Base-by-base conservation (phyloP, 2,113 vertebrate genomes). In the Chitala chitala region DNA sequence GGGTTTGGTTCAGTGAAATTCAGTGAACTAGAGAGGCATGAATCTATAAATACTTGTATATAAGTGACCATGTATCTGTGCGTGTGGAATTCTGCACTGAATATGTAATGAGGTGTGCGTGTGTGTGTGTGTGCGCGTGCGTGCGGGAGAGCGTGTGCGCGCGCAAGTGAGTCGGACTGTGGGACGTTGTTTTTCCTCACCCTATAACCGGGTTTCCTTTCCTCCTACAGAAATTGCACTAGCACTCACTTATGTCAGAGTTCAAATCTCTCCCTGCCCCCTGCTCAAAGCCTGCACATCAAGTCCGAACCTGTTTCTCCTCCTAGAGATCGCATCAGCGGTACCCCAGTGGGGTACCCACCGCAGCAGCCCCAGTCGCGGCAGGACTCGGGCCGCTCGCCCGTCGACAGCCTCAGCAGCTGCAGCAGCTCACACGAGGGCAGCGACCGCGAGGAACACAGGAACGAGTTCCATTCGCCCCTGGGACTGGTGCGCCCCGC, bases 251-350 rank as follows among this genome's bases (percentile, higher is more conserved):
- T 99, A 95, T 98, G 96, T 95, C 96, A 98, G 95, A 96, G 92
- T 94, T 94, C 97, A 94, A 99, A 99, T 95, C 95, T 99, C 88
- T 98, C 97, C 93, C 96, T 99, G 96, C 95, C 95, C 94, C 95
- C 95, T 95, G 93, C 95, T 96, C 97, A 99, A 95, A 98, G 95
- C 95, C 96, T 99, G 93, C 96, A 93, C 97, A 99, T 99, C 97
- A 99, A 99, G 96, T 98, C 95, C 94, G 96, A 99, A 98, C 97
- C 96, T 95, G 95, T 99, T 95, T 99, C 97, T 96, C 97, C 97
- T 96, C 97, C 97, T 95, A 98, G 97, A 98, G 96, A 99, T 89
- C 95, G 95, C 89, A 95, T 94, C 92, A 93, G 92, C 87, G 90
- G 79, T 92, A 97, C 95, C 78, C 93, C 95, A 15, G 95, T 91